Evolutionary conservation across 35 echinoderm and acorn worm species (phyloP).

Genomic region (Anneissia japonica): DNA sequence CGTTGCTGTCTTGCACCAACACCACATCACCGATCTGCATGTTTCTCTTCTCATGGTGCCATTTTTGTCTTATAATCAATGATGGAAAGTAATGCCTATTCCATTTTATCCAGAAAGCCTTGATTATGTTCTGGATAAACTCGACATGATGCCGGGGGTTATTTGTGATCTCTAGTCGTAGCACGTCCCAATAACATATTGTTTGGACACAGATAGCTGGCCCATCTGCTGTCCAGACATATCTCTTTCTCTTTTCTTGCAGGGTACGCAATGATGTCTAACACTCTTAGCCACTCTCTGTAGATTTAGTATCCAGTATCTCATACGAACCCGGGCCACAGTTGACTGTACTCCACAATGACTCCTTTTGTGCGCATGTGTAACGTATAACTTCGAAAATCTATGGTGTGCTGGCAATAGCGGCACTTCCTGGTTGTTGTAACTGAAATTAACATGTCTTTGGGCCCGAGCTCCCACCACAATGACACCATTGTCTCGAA

Average conservation of each 20-base stretch:
- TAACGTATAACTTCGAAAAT: conserved; percentile 28
- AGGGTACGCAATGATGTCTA: conserved; percentile 22
- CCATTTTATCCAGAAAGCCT: no score
- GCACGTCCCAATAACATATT: no score
- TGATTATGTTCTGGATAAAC: no score
- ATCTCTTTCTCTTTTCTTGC: background rate
- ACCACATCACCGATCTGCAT: no score
- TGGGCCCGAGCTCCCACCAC: conserved; percentile 25
- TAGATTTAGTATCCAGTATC: conserved; percentile 24
- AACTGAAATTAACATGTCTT: conserved; percentile 30
- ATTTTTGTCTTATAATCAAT: no score
- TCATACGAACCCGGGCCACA: conserved; percentile 15
- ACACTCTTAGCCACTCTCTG: conserved; percentile 19
- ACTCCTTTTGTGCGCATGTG: conserved; percentile 11
- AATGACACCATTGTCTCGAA: conserved; percentile 27
- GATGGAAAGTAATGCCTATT: no score
- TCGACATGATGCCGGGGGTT: no score
- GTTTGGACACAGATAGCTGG: conserved; percentile 7
- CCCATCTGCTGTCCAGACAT: conserved; percentile 39
- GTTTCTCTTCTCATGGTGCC: no score
- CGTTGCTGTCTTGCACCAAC: no score
- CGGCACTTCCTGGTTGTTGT: conserved; percentile 22
- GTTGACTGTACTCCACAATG: conserved; percentile 12
- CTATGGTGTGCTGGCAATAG: conserved; percentile 8
- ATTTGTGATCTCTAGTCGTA: no score